Percentiles rank a stretch among this genome's conserved stretches.
Evolutionary conservation across 2,888 invertebrate genomes (phyloP).

Genomic region (Esperia sulphurella): DNA sequence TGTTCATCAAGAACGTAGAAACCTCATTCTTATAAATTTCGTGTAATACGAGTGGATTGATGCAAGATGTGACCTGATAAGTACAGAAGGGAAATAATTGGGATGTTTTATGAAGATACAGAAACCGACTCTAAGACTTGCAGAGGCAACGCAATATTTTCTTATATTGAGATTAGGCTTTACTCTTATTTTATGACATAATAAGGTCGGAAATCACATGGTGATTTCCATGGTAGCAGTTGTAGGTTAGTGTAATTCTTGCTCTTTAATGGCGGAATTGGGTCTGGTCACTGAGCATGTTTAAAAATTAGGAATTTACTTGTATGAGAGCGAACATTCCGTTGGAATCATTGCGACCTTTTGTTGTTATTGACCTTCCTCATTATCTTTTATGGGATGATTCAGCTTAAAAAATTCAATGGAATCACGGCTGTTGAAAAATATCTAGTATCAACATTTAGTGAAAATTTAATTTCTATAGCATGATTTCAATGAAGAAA

Average conservation of each 20-base stretch:
- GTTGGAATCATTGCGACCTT: conserved; percentile 34
- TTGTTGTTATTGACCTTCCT: conserved; percentile 31
- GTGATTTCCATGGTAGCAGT: background rate
- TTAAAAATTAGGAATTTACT: conserved; percentile 41
- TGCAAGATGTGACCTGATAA: conserved; percentile 61
- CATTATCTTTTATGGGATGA: conserved; percentile 8
- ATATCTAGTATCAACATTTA: background rate
- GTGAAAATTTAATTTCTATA: too few relatives aligned
- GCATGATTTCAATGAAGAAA: too few relatives aligned
- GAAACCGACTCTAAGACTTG: conserved; percentile 20
- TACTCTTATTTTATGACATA: background rate
- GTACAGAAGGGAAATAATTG: conserved; percentile 62
- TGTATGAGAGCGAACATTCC: conserved; percentile 30
- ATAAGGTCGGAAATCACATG: conserved; percentile 32
- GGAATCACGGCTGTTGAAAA: background rate
- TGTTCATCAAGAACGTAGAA: conserved; percentile 56
- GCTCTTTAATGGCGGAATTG: conserved; percentile 28
- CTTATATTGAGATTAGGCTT: background rate
- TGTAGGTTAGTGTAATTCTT: conserved; percentile 26
- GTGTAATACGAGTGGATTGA: conserved; percentile 68
- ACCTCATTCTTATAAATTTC: conserved; percentile 65
- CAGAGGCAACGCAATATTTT: conserved; percentile 10
- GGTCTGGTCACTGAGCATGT: conserved; percentile 50
- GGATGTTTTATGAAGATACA: conserved; percentile 56
- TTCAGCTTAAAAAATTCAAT: background rate